Base-by-base conservation (phyloP, 2,113 vertebrate species). In the Pseudopipra pipra region DNA sequence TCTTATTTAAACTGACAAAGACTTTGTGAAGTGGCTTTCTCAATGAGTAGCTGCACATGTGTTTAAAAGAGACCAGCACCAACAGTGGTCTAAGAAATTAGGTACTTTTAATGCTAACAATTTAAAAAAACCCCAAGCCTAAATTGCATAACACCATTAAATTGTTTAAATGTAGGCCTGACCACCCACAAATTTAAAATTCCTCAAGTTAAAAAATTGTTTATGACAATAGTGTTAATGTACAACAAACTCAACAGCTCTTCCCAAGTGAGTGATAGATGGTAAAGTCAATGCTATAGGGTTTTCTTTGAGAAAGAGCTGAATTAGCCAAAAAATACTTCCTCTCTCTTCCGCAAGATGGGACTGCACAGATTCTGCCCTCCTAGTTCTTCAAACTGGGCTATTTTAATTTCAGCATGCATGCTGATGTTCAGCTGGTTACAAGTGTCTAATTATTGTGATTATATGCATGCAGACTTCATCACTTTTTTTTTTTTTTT, bases 371-470 rank as follows among this genome's bases (percentile, higher is more conserved):
- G 92, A 33, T 66, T 74, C 83, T 79, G 43, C 47, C 51, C 74
- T 72, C 35, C 72, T 82, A 62, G 1, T 81, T 88, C 87, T 93
- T 87, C 74, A 52, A 39, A 90, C 77, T 52, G 74, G 82, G 62
- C 92, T 93, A 85, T 93, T 97, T 95, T 93, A 93, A 87, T 94
- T 94, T 93, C 80, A 68, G 66, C n/a, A 63, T 6, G 43, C 61
- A 31, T 54, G 79, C 92, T 90, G 94, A 92, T 94, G 41, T 35
- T 85, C 95, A 96, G 93, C 90, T 87, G 85, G 59, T 85, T 96
- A 85, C 77, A 87, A 97, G 85, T 85, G 83, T 95, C 97, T 96
- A 93, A 96, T 96, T 97, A 96, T 59, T 95, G 84, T 95, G 87
- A 96, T 96, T 94, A 90, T 86, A 86, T 83, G 90, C 92, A 85